Conservation (phyloP, 2,797 vertebrate species). For the Kryptolebias ocellatus region DNA sequence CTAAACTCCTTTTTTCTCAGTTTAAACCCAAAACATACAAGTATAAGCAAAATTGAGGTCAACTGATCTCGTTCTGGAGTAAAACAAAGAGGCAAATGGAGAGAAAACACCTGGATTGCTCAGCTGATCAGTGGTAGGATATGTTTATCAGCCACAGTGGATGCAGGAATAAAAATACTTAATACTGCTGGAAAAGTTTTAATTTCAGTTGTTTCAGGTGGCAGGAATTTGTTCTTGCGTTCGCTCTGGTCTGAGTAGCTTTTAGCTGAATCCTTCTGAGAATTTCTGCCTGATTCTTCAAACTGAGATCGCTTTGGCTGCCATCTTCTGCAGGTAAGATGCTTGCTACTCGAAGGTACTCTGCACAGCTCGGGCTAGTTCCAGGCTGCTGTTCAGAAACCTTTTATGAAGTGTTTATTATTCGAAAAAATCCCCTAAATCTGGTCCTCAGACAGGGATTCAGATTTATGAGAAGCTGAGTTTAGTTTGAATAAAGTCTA, state of each 20-base stretch:
- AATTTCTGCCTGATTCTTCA: neutral
- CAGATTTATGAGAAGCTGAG: neutral
- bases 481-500: conserved; percentile 29
- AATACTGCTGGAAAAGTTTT: neutral
- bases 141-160: neutral
- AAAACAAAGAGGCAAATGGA: too few relatives aligned
- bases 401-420: neutral
- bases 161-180: neutral
- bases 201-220: neutral
- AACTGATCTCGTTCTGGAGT: too few relatives aligned
- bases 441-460: neutral
- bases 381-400: conserved; percentile 34
- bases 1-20: too few relatives aligned
- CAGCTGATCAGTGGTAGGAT: too few relatives aligned
- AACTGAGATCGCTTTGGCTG: neutral
- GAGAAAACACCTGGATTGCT: too few relatives aligned
- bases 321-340: neutral
- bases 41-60: too few relatives aligned
- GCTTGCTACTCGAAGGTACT: neutral
- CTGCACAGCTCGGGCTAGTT: conserved; percentile 26
- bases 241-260: too few relatives aligned
- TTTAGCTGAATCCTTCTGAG: too few relatives aligned
- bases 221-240: too few relatives aligned
- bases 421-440: neutral
- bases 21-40: too few relatives aligned